A percentile compares a stretch with the other conserved stretches of the same genome.
These are phyloP conservation scores for Muraenolepis orangiensis DNA, from an alignment of 2,797 vertebrate genomes.

Conservation along the genomic window DNA sequence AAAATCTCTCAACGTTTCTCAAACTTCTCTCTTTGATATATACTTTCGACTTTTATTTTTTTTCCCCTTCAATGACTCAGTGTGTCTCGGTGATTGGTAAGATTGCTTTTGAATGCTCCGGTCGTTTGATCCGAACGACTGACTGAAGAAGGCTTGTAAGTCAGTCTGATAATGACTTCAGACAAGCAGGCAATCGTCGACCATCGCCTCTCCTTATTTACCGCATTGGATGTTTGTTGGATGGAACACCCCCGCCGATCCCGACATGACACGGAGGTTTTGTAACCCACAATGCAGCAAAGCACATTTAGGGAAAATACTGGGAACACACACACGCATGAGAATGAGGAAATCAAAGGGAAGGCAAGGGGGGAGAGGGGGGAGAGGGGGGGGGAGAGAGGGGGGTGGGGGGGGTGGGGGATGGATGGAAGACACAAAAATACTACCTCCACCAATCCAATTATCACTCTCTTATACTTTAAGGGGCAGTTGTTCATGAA, in stretches of 20 bases:
- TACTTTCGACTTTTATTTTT: no score
- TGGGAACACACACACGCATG: slow-evolving; percentile 46
- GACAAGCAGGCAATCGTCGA: slow-evolving; percentile 65
- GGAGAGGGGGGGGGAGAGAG: slow-evolving; percentile 33
- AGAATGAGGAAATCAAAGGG: slow-evolving; percentile 39
- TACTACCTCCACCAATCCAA: slow-evolving; percentile 29
- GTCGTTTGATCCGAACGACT: slow-evolving; percentile 74
- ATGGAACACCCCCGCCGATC: slow-evolving; percentile 59
- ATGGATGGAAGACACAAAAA: slow-evolving; percentile 36
- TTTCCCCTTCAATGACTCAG: slow-evolving; percentile 35
- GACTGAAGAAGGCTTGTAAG: no score
- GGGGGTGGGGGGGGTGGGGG: not conserved
- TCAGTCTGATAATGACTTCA: slow-evolving; percentile 64
- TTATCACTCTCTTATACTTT: slow-evolving; percentile 33
- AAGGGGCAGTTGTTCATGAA: slow-evolving; percentile 28
- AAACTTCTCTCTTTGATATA: slow-evolving; percentile 39
- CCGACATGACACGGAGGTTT: slow-evolving; percentile 62
- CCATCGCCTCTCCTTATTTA: slow-evolving; percentile 61
- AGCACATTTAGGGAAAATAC: slow-evolving; percentile 57
- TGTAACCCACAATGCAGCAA: slow-evolving; percentile 54
- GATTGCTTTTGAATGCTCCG: slow-evolving; percentile 61
- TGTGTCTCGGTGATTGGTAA: slow-evolving; percentile 37
- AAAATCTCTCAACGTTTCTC: slow-evolving; percentile 48
- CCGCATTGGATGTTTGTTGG: slow-evolving; percentile 61
- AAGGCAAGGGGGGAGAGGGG: no score